Evolutionary conservation across 92 coral and sea anemone species (phyloP), one percentile per base, ranked within the genome.

Genomic region (Muricea muricata): DNA sequence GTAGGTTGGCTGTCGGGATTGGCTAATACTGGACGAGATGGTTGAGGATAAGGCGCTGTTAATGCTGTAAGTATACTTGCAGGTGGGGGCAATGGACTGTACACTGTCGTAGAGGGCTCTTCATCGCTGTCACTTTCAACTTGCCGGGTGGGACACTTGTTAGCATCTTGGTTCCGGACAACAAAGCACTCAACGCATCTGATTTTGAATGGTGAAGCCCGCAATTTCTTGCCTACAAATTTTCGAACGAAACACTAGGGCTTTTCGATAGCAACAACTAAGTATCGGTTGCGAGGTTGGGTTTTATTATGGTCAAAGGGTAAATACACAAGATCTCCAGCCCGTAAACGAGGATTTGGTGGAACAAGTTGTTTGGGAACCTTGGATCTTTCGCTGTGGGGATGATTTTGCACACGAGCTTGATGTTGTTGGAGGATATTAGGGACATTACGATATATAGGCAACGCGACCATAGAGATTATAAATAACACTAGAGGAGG

Each of bases 241-340:
- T 65, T 65, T 34, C 42, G 15, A 17, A 65, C 42, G 9, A 65
- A 65, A 39, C 72, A 65, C 72, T 39, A 24, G 11, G 72, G 72
- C 39, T 65, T 29, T 2, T 65, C 72, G n/a, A 65, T 10, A 24
- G 72, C 25, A 7, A 65, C 72, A 24, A 65, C 72, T 6, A 65
- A n/a, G 72, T 65, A 65, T 17, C 37, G 72, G 37, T 65, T 29
- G 11, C 35, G 75, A 17, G 69, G 58, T 18, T 34, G 25, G 57
- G 91, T n/a, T 32, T 77, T 88, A 81, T 83, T 63, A 46, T 61
- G 68, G 37, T 88, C 88, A 12, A 82, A 18, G 54, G 55, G 41
- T 32, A 83, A 68, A 79, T 75, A 76, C 28, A 88, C 48, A 20
- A 88, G 42, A 41, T 83, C 85, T 7, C 69, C 84, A 3, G 83